A percentile compares a stretch with the other conserved stretches of the same genome.
These are phyloP conservation scores for Sialis lutaria DNA, from an alignment of 2,888 invertebrate species.

Conservation along the genomic window DNA sequence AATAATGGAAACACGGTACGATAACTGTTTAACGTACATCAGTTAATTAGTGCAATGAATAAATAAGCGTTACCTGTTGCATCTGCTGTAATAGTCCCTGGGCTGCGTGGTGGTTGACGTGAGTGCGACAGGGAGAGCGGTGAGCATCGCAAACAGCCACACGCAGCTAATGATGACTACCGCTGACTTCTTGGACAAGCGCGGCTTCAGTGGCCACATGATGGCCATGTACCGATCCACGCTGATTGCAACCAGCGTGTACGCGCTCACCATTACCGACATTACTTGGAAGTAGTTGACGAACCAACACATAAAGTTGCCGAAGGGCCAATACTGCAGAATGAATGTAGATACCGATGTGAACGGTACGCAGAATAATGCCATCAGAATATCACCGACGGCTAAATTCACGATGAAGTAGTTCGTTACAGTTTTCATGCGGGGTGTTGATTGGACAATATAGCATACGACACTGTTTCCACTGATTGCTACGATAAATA, in stretches of 20 bases:
- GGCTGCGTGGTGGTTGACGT: constrained; percentile 53
- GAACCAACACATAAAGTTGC: constrained; percentile 58
- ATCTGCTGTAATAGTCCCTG: constrained; percentile 37
- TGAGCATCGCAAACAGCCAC: constrained; percentile 59
- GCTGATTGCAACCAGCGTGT: constrained; percentile 80
- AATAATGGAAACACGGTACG: too few species aligned
- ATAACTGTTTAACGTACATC: too few species aligned
- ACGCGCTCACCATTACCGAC: constrained; percentile 71
- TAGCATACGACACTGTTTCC: constrained; percentile 74
- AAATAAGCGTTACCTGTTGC: constrained; percentile 33
- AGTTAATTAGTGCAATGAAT: too few species aligned
- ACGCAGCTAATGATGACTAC: constrained; percentile 50
- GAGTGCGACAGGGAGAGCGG: constrained; percentile 65
- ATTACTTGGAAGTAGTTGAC: constrained; percentile 72
- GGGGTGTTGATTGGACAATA: constrained; percentile 63
- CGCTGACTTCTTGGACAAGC: constrained; percentile 57
- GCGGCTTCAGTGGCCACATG: constrained; percentile 69
- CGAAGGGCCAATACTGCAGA: constrained; percentile 67
- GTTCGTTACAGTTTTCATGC: constrained; percentile 86
- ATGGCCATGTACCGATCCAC: constrained; percentile 82
- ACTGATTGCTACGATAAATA: constrained; percentile 50
- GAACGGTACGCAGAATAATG: constrained; percentile 79
- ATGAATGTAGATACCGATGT: constrained; percentile 67
- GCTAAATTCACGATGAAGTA: constrained; percentile 82
- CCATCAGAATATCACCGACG: constrained; percentile 78